A percentile compares a stretch with the other conserved stretches of the same genome.
phyloP scores from a whole-genome alignment of 1,140 invertebrate genomes.

The Drosophila saltans region DNA sequence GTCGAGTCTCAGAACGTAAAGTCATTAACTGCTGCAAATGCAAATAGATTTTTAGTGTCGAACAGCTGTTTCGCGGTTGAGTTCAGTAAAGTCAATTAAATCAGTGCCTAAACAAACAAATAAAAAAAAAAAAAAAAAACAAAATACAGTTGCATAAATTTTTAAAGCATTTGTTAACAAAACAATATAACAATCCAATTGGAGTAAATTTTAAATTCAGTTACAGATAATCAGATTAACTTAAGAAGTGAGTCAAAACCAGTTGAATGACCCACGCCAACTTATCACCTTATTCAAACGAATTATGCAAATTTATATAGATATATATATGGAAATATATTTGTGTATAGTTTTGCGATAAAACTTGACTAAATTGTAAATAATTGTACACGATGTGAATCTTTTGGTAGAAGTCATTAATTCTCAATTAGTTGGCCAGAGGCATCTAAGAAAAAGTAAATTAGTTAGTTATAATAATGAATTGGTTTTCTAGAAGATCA shows the following conservation, averaged over 20 bases:
- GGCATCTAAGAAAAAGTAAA: neutral
- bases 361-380: neutral
- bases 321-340: neutral
- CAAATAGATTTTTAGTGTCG: neutral
- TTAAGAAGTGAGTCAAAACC: conserved; percentile 2
- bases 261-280: conserved; percentile 8
- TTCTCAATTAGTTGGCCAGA: neutral
- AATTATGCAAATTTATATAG: conserved; percentile 3
- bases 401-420: neutral
- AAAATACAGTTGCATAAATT: neutral
- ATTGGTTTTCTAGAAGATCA: too few species aligned
- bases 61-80: conserved; percentile 6
- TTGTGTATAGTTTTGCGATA: neutral
- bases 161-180: neutral
- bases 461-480: neutral
- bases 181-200: neutral
- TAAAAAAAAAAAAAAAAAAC: neutral
- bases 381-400: conserved; percentile 7
- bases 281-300: neutral
- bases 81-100: neutral
- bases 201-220: neutral
- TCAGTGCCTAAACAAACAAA: neutral
- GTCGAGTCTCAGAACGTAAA: conserved; percentile 3
- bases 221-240: neutral
- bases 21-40: conserved; percentile 1